Percentiles rank a stretch among this genome's conserved stretches.
phyloP scores from a whole-genome alignment of 2,113 vertebrate species.

The Apistogramma diplotaenia region DNA sequence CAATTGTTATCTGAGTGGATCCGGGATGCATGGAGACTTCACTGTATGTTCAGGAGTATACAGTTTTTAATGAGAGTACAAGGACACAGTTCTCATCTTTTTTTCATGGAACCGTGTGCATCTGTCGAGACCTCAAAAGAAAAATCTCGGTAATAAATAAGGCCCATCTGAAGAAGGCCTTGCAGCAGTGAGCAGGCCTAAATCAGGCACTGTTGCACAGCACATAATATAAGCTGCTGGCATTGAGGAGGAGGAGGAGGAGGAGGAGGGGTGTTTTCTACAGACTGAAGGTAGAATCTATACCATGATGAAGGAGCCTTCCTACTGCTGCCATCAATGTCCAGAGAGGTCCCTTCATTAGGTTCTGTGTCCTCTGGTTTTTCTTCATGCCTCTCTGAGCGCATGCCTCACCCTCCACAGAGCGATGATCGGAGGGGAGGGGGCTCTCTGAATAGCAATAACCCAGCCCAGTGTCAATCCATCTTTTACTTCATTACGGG shows the following conservation, averaged over 20 bases:
- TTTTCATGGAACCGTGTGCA: conserved; percentile 40
- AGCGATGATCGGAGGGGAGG: conserved; percentile 17
- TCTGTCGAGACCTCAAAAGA: conserved; percentile 21
- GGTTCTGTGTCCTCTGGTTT: conserved; percentile 29
- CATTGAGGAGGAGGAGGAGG: background rate
- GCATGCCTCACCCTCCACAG: conserved; percentile 14
- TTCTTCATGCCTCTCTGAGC: conserved; percentile 2
- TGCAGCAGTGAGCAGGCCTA: conserved; percentile 32
- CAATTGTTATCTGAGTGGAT: conserved; percentile 14
- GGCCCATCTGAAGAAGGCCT: conserved; percentile 40
- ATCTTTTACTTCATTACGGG: conserved; percentile 67
- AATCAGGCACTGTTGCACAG: conserved; percentile 45
- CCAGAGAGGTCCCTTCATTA: conserved; percentile 48
- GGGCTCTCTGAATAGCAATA: conserved; percentile 66
- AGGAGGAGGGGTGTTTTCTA: background rate
- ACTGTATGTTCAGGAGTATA: conserved; percentile 19
- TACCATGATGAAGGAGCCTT: background rate
- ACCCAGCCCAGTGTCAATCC: conserved; percentile 39
- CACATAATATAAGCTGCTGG: conserved; percentile 35
- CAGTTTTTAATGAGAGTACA: conserved; percentile 54
- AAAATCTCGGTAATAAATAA: conserved; percentile 42
- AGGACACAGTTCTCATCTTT: conserved; percentile 52
- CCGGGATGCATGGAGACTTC: background rate
- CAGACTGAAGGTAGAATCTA: conserved; percentile 18
- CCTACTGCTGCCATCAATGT: conserved; percentile 1